phyloP scores from a whole-genome alignment of 2,888 invertebrate species.

The Tolmerus cingulatus region DNA sequence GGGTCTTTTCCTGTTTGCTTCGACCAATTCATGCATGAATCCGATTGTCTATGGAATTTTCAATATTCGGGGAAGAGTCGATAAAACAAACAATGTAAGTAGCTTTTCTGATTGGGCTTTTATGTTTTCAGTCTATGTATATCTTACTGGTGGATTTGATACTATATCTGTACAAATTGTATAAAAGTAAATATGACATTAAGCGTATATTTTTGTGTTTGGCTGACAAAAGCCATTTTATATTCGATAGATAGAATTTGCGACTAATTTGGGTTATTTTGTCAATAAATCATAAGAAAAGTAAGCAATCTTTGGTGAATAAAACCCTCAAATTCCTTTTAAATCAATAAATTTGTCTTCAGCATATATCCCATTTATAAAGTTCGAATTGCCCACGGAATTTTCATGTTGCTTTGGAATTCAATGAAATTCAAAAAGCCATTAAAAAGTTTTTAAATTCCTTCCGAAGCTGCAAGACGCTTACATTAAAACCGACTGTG shows the following conservation, averaged over 20 bases:
- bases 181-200: not conserved
- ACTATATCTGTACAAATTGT: not conserved
- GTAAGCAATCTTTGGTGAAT: not conserved
- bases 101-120: not conserved
- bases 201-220: not conserved
- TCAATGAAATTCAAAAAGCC: not conserved
- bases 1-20: constrained; percentile 91
- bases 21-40: constrained; percentile 95
- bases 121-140: not conserved
- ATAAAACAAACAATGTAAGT: constrained; percentile 35
- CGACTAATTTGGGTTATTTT: not conserved
- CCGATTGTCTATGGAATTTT: constrained; percentile 94
- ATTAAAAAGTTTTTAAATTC: not conserved
- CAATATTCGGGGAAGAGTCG: constrained; percentile 68
- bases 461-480: not conserved
- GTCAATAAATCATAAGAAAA: not conserved
- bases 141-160: not conserved
- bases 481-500: not conserved
- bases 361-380: not conserved
- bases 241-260: not conserved
- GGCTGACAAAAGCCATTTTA: not conserved
- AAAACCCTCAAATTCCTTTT: not conserved
- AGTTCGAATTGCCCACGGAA: not conserved
- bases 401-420: not conserved
- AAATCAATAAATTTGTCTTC: not conserved